Conservation (phyloP, 2,797 vertebrate genomes). For the Pogonophryne albipinna region DNA sequence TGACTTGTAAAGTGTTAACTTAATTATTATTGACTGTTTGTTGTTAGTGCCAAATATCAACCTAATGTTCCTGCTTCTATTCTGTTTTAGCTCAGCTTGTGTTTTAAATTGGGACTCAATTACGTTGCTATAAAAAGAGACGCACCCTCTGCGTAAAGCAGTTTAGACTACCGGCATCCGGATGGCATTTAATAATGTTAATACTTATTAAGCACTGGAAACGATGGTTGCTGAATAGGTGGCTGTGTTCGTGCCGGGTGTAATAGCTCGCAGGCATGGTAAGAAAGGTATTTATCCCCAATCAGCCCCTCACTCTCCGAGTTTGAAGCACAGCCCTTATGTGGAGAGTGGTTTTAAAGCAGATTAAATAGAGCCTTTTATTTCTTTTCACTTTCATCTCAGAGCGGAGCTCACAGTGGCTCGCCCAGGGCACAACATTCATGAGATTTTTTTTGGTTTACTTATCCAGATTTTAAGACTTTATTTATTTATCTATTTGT, state of each 20-base stretch:
- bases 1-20: constrained; percentile 24
- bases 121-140: constrained; percentile 89
- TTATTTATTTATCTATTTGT: constrained; percentile 87
- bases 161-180: constrained; percentile 85
- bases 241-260: constrained; percentile 93
- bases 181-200: constrained; percentile 97
- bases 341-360: constrained; percentile 97
- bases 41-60: constrained; percentile 31
- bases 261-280: constrained; percentile 95
- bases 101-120: constrained; percentile 86
- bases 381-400: constrained; percentile 99
- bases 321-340: constrained; percentile 94
- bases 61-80: constrained; percentile 58
- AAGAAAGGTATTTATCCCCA: constrained; percentile 97
- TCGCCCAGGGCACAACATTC: constrained; percentile 94
- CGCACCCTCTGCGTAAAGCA: constrained; percentile 87
- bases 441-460: constrained; percentile 86
- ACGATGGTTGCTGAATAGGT: constrained; percentile 92
- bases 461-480: constrained; percentile 86
- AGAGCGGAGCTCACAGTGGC: constrained; percentile 92
- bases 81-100: constrained; percentile 75
- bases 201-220: constrained; percentile 98
- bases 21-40: constrained; percentile 33
- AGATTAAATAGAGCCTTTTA: constrained; percentile 99
- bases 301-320: constrained; percentile 94